These are phyloP conservation scores for Noctua janthe DNA, from an alignment of 2,888 invertebrate genomes.

Conservation along the genomic window DNA sequence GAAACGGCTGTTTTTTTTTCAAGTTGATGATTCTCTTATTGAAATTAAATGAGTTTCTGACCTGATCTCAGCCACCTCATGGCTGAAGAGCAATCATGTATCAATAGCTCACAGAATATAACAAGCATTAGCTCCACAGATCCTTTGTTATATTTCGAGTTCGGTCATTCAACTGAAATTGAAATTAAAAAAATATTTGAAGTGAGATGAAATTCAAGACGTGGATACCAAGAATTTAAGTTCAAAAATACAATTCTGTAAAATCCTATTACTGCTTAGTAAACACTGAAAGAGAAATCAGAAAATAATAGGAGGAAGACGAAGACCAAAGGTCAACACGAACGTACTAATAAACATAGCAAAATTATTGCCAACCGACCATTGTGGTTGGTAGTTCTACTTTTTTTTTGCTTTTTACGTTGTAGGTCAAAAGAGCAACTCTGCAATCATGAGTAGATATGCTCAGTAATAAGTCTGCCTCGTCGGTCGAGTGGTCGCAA, in stretches of 20 bases:
- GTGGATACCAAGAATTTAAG: background rate
- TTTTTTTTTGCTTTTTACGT: background rate
- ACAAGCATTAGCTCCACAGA: background rate
- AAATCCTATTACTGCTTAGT: background rate
- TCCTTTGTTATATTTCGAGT: background rate
- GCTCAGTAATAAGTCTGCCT: background rate
- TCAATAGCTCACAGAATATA: background rate
- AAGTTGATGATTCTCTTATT: background rate
- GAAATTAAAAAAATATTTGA: background rate
- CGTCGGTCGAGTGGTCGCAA: background rate
- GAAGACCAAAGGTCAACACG: constrained; percentile 6
- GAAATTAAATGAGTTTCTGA: background rate
- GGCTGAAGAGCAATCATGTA: background rate
- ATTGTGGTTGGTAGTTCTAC: background rate
- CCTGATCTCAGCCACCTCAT: background rate
- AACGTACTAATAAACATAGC: background rate
- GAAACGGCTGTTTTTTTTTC: background rate
- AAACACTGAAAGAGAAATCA: constrained; percentile 17
- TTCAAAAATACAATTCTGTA: background rate
- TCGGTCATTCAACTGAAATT: background rate
- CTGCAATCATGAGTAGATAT: background rate
- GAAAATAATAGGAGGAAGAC: constrained; percentile 16
- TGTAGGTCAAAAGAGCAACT: constrained; percentile 11
- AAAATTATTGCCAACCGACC: background rate
- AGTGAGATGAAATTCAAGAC: background rate